phyloP scores from a whole-genome alignment of 2,888 invertebrate genomes.

The Tridacna gigas region DNA sequence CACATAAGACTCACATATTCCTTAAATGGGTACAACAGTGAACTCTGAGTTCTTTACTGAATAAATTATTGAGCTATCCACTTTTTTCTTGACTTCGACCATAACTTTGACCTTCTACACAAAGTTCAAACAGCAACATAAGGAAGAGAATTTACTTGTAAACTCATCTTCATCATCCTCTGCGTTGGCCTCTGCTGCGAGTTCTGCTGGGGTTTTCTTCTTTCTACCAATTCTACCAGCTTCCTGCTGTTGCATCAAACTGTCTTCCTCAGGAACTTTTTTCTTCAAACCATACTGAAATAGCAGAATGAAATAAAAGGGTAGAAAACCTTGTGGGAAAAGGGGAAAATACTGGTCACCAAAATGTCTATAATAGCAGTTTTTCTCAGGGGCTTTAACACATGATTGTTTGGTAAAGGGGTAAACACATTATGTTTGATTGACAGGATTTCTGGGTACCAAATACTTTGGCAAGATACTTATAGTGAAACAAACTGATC shows the following conservation, averaged over 20 bases:
- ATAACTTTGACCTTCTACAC: conserved; percentile 64
- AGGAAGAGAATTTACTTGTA: conserved; percentile 84
- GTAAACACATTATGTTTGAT: too few species aligned
- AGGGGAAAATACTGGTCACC: too few species aligned
- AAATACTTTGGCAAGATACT: too few species aligned
- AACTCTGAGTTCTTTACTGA: neutral
- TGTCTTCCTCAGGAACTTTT: conserved; percentile 87
- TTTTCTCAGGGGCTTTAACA: too few species aligned
- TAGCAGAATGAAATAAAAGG: neutral
- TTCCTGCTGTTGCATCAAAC: conserved; percentile 74
- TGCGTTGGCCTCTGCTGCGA: conserved; percentile 98
- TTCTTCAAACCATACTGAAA: conserved; percentile 99
- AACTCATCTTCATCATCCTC: conserved; percentile 82
- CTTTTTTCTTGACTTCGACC: neutral
- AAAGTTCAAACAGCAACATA: conserved; percentile 83
- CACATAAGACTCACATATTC: too few species aligned
- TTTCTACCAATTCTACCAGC: conserved; percentile 92
- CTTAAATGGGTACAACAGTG: neutral
- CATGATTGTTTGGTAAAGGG: too few species aligned
- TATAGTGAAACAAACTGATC: too few species aligned
- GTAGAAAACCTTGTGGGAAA: too few species aligned
- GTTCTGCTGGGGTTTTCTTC: conserved; percentile 99
- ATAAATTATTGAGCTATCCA: conserved; percentile 12
- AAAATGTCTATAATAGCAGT: too few species aligned
- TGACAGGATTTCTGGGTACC: too few species aligned